Evolutionary conservation across 2,888 invertebrate genomes (phyloP).

Genomic region (Trypoxylon attenuatum): DNA sequence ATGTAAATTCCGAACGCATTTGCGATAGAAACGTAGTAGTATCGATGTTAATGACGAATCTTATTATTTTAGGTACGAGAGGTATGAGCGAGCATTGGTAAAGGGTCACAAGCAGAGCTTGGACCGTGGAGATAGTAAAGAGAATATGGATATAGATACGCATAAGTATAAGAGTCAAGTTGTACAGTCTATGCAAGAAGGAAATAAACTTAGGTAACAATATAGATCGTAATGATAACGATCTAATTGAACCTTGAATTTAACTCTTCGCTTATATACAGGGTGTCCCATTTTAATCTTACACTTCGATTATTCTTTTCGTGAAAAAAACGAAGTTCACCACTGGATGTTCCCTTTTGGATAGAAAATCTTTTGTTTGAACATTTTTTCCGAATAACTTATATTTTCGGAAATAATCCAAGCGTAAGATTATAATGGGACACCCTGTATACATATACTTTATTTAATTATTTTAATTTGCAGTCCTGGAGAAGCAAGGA

Average conservation of each 20-base stretch:
- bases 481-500: constrained; percentile 80
- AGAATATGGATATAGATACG: constrained; percentile 73
- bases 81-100: constrained; percentile 79
- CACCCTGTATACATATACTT: too few species aligned
- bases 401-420: too few species aligned
- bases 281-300: too few species aligned
- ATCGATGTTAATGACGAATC: neutral
- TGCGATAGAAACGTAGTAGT: neutral
- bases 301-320: too few species aligned
- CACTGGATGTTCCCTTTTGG: too few species aligned
- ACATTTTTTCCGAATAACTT: too few species aligned
- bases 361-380: too few species aligned
- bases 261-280: too few species aligned
- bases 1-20: neutral
- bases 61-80: constrained; percentile 74
- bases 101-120: constrained; percentile 74
- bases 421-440: too few species aligned
- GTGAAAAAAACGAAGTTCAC: too few species aligned
- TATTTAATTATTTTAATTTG: constrained; percentile 25
- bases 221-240: too few species aligned
- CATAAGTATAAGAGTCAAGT: constrained; percentile 78
- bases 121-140: constrained; percentile 69
- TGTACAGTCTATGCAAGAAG: constrained; percentile 79
- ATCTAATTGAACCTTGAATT: too few species aligned
- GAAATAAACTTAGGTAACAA: constrained; percentile 82